Conservation (phyloP, 30 jellyfish, hydroid and myxozoan species). For the Sanderia malayensis region DNA sequence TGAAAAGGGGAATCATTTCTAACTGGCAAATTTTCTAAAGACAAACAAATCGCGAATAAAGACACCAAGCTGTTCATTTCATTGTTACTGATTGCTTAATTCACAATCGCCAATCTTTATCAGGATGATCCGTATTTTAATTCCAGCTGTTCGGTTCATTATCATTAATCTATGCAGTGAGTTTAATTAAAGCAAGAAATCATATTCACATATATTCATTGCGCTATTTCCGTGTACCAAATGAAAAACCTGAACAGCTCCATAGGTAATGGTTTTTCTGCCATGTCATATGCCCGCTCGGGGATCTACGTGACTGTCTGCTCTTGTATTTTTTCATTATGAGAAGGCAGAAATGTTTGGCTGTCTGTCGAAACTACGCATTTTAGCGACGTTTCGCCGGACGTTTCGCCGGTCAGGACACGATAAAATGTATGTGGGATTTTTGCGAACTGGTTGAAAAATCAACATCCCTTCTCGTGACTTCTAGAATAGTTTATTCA, state of each 20-base stretch:
- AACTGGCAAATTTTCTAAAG: neutral
- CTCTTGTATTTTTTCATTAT: too few species aligned
- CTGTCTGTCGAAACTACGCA: too few species aligned
- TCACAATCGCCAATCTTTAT: neutral
- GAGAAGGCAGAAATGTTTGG: too few species aligned
- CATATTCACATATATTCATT: neutral
- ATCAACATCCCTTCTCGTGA: too few species aligned
- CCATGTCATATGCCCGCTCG: neutral
- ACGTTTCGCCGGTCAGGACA: too few species aligned
- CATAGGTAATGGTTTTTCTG: neutral
- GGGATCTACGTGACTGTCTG: too few species aligned
- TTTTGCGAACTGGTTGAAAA: too few species aligned
- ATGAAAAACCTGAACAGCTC: neutral
- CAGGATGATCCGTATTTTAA: neutral
- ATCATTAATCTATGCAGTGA: neutral
- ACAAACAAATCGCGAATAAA: neutral
- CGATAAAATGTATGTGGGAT: too few species aligned
- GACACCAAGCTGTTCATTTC: neutral
- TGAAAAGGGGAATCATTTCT: neutral
- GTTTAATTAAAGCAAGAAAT: neutral
- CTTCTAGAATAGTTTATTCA: too few species aligned
- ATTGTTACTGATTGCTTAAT: neutral
- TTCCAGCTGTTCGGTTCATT: neutral
- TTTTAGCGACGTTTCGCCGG: too few species aligned
- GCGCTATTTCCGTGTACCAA: conserved; percentile 2